Evolutionary conservation across 2,113 vertebrate genomes (phyloP), one percentile per base, ranked within the genome.

Genomic region (Synodontis membranacea): DNA sequence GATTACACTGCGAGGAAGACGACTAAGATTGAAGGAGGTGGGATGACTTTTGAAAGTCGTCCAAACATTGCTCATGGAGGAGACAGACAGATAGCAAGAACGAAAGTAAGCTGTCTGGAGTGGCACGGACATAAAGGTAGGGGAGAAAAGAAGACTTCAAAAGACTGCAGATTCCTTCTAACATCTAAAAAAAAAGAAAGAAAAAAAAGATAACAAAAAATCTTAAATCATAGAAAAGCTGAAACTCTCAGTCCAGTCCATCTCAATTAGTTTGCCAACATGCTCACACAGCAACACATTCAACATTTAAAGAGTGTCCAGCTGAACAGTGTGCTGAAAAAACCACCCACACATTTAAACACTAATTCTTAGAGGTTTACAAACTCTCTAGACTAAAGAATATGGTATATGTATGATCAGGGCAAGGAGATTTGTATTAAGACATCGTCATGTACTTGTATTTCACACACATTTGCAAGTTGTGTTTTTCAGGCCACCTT

Each of bases 1-100:
- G 91, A 93, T 93, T 90, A 90, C 9, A 54, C 89, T 48, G 74
- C 4, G 25, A 82, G 79, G 74, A 68, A 89, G 79, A 88, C 52
- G n/a, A 74, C 44, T 2, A 48, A 5, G 19, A 82, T 84, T 64
- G 72, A 68, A 54, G 66, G 34, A 87, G 66, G 80, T 15, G 50
- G 42, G 48, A 50, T 46, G 50, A 48, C 46, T 68, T 74, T 74
- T 46, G 50, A 82, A 86, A 72, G 79, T 34, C 48, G 9, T 56
- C 62, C 62, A 86, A 80, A 68, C 62, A 31, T 23, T 28, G 28
- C 54, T 68, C 34, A 75, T 21, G 28, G 15, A 83, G 50, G 80
- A 83, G 84, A 83, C 58, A 64, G 52, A 60, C 21, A 76, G 83
- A 85, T 23, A 44, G 78, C 28, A 31, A 82, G 79, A 66, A 39